These are phyloP conservation scores for Lineus longissimus DNA, from an alignment of 1,140 invertebrate species.

Conservation along the genomic window DNA sequence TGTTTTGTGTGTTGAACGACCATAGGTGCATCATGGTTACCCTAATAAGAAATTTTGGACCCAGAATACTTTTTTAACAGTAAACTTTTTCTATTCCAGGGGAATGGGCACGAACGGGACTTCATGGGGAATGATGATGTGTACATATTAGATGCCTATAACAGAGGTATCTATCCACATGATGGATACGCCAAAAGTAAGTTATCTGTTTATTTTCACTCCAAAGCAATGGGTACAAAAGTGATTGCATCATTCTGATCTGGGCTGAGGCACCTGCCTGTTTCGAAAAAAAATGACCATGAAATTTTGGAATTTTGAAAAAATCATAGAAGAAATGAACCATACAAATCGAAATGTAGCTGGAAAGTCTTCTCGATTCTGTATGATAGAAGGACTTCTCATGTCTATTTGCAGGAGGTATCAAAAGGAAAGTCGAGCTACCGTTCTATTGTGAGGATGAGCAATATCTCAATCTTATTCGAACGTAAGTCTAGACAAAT, in stretches of 20 bases:
- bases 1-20: no score
- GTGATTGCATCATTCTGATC: not conserved
- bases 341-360: no score
- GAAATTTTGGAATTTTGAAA: no score
- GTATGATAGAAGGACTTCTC: not conserved
- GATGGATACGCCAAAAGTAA: slow-evolving; percentile 69
- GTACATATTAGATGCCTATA: slow-evolving; percentile 85
- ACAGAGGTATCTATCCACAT: slow-evolving; percentile 74
- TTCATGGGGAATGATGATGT: slow-evolving; percentile 65
- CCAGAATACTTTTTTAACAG: no score
- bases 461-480: slow-evolving; percentile 68
- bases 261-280: no score
- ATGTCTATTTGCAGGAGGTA: slow-evolving; percentile 55
- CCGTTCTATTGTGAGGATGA: slow-evolving; percentile 64
- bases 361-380: not conserved
- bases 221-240: not conserved
- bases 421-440: slow-evolving; percentile 71
- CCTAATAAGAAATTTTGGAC: no score
- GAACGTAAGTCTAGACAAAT: slow-evolving; percentile 57
- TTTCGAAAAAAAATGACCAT: no score
- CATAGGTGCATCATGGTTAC: no score
- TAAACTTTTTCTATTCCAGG: no score
- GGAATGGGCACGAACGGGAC: slow-evolving; percentile 81
- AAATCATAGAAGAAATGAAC: no score
- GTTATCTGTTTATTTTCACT: slow-evolving; percentile 7